Conservation (phyloP, 1,140 invertebrate species). For the Ephestia elutella region DNA sequence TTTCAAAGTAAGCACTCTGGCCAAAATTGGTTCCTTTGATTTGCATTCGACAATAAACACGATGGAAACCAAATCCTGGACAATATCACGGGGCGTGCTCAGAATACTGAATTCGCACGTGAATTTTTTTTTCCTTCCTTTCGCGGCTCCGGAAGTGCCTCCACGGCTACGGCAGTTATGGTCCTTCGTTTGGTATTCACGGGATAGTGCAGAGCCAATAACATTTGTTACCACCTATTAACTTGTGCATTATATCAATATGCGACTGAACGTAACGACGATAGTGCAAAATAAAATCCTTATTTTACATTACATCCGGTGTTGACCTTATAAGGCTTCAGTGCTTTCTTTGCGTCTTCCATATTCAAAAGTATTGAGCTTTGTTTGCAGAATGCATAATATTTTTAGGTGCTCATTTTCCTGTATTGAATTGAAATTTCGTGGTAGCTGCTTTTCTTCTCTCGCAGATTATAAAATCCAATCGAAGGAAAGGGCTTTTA, state of each 20-base stretch:
- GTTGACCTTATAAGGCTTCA: no score
- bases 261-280: neutral
- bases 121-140: constrained; percentile 69
- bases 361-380: no score
- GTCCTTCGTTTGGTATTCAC: constrained; percentile 44
- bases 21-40: constrained; percentile 19
- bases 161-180: constrained; percentile 30
- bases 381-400: no score
- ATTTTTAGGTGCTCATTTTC: no score
- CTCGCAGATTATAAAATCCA: no score
- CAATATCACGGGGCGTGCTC: constrained; percentile 43
- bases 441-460: no score
- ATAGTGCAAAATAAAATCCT: neutral
- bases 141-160: constrained; percentile 56
- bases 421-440: no score
- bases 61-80: constrained; percentile 34
- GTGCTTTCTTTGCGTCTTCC: no score
- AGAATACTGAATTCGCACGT: constrained; percentile 51
- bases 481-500: no score
- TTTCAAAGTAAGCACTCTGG: constrained; percentile 1
- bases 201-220: constrained; percentile 35
- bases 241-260: constrained; percentile 24
- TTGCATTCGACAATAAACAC: constrained; percentile 33
- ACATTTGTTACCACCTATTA: constrained; percentile 26
- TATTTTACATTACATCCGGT: neutral